phyloP scores from a whole-genome alignment of 2,113 vertebrate species.

The Terrapene triunguis region DNA sequence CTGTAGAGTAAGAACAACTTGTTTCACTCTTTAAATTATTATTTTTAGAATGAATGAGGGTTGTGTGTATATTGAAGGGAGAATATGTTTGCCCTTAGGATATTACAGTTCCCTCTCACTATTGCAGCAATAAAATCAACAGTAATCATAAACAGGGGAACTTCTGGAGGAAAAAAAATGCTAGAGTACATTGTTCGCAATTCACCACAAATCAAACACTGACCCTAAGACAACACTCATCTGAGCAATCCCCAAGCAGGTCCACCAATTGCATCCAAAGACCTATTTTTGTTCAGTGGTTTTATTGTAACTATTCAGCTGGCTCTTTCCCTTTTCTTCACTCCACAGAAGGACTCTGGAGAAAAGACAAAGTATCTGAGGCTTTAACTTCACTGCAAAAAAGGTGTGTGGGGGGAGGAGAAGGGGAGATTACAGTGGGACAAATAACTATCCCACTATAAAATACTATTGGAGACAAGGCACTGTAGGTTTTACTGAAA shows the following conservation, averaged over 20 bases:
- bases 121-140: constrained; percentile 18
- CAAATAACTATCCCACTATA: no score
- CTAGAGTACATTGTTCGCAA: background rate
- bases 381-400: no score
- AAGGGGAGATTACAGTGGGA: no score
- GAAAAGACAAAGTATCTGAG: background rate
- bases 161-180: background rate
- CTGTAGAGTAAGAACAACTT: background rate
- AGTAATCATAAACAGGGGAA: constrained; percentile 4
- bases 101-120: background rate
- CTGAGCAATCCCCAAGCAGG: background rate
- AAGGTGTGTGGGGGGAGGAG: no score
- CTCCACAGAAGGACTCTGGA: background rate
- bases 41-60: background rate
- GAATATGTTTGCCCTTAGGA: background rate
- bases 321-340: background rate
- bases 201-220: background rate
- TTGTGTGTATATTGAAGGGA: background rate
- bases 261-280: background rate
- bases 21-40: background rate
- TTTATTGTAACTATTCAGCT: background rate
- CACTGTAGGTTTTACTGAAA: no score
- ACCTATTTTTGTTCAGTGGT: background rate
- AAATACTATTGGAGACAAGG: no score
- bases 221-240: background rate